Evolutionary conservation across 2,113 vertebrate genomes (phyloP), one percentile per base, ranked within the genome.

Genomic region (Crotalus viridis): DNA sequence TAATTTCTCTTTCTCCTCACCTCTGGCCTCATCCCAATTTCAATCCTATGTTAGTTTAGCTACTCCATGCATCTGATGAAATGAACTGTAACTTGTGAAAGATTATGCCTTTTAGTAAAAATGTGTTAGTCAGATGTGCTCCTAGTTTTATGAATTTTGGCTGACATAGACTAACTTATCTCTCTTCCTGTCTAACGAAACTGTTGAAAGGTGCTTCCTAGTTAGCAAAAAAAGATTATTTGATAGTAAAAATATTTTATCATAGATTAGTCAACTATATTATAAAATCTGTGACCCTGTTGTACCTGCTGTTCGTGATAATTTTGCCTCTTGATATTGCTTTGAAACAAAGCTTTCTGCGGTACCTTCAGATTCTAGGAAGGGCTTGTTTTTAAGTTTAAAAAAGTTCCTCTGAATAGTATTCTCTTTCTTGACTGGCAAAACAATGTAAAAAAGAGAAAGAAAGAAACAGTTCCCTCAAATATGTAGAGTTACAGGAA

Each of bases 381-480:
- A 5, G 19, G 95, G 88, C 96, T 95, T 90, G 24, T 95, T 96
- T 95, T 88, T 92, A 90, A 91, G 19, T n/a, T 88, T 24, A 19
- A 87, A 94, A 51, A 88, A 92, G 74, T 21, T 90, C 93, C 8
- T 33, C 4, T 85, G 87, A 95, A 74, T 10, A 81, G 51, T 94
- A 96, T 94, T 89, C 46, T 95, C 96, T 57, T 0, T 52, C 92
- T n/a, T 13, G 10, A 15, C 1, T 28, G 87, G 91, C 87, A 93
- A 93, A 96, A 94, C 24, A 10, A 6, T 39, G 61, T 90, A 87
- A 28, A 93, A 95, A 95, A 56, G 94, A 93, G 93, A 93, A 85
- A 92, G 59, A 89, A 93, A 88, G 33, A 64, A 93, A 91, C 39
- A 24, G 61, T 51, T 91, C 1, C 2, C 56, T 89, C 54, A 93